Evolutionary conservation across 2,113 vertebrate species (phyloP).

Genomic region (Otis tarda): DNA sequence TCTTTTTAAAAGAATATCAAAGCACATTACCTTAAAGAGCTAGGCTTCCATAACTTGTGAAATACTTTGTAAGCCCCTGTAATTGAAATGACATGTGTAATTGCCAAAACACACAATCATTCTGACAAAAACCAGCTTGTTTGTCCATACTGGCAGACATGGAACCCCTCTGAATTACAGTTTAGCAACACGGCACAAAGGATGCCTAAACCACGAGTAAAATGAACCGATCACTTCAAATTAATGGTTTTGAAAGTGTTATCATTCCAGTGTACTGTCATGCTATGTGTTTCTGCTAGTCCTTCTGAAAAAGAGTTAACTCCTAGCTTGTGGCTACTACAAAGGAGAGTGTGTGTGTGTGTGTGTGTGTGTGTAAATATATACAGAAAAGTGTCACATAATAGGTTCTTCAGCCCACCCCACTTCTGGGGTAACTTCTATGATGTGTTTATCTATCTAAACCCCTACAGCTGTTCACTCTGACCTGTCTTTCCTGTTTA

Average conservation of each 20-base stretch:
- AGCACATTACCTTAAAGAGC: constrained; percentile 80
- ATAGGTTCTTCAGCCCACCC: not conserved
- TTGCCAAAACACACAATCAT: not conserved
- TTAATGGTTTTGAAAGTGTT: not conserved
- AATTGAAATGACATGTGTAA: constrained; percentile 50
- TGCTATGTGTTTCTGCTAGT: not conserved
- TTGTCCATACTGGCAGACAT: rapidly evolving
- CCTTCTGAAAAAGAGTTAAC: not conserved
- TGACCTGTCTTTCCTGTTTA: not conserved
- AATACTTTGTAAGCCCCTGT: constrained; percentile 88
- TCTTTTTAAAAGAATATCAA: not conserved
- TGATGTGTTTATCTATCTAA: not conserved
- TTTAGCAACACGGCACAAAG: not conserved
- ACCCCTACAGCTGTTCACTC: not conserved
- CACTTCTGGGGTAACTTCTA: not conserved
- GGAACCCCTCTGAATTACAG: not conserved
- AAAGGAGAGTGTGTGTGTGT: not conserved
- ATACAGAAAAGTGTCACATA: not conserved
- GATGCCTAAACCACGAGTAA: not conserved
- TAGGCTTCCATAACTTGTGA: constrained; percentile 79
- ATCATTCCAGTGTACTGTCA: not conserved
- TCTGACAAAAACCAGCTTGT: not conserved
- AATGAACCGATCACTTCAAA: not conserved
- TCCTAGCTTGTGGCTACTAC: not conserved
- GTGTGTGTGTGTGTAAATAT: not conserved